Evolutionary conservation across 1,140 invertebrate genomes (phyloP).

Genomic region (Drosophila kurseongensis): DNA sequence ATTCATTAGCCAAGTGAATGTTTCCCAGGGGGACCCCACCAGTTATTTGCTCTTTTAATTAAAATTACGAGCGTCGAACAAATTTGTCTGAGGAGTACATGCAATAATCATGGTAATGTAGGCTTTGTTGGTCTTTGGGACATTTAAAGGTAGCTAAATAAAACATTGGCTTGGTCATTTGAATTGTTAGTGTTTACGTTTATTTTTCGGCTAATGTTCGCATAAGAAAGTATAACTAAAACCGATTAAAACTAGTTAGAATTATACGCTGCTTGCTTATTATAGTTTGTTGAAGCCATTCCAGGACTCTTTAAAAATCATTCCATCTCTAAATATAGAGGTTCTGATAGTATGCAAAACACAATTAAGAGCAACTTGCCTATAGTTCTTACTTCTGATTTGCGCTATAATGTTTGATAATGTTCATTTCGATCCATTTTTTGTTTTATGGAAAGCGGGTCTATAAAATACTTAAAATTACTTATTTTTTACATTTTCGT

Average conservation of each 20-base stretch:
- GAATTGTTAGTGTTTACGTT: conserved; percentile 11
- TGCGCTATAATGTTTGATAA: no score
- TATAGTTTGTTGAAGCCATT: conserved; percentile 55
- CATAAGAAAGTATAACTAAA: no score
- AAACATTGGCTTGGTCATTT: conserved; percentile 23
- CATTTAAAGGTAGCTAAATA: conserved; percentile 21
- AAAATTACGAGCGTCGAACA: conserved; percentile 50
- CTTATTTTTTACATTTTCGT: no score
- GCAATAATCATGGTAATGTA: not conserved
- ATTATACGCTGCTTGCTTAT: conserved; percentile 12
- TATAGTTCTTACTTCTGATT: conserved; percentile 22
- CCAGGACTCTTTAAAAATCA: conserved; percentile 25
- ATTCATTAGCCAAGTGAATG: conserved; percentile 69
- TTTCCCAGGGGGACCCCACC: conserved; percentile 36
- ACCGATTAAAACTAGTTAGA: no score
- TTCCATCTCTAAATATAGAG: conserved; percentile 7
- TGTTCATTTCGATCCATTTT: no score
- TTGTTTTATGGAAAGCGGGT: no score
- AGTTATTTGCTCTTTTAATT: conserved; percentile 73
- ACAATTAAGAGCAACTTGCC: conserved; percentile 46
- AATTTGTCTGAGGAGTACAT: conserved; percentile 13
- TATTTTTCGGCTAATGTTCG: not conserved
- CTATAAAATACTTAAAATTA: no score
- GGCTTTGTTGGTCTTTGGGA: conserved; percentile 12
- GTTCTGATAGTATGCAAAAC: conserved; percentile 25